Percentiles rank a stretch among this genome's conserved stretches.
Conservation (phyloP, 2,888 invertebrate species). For the Lithophane semibrunnea region DNA sequence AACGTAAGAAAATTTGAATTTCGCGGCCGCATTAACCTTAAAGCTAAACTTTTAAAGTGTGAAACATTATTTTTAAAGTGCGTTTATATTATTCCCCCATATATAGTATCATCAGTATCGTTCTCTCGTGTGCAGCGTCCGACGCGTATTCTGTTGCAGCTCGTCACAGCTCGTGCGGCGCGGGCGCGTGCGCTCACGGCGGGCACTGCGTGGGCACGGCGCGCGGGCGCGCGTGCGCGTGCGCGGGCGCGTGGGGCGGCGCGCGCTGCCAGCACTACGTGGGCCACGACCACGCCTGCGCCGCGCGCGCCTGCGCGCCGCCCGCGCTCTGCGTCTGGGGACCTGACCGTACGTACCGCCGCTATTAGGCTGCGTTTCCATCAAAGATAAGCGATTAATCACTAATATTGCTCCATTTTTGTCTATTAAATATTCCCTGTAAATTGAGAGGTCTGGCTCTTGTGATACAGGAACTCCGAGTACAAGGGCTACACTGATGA, state of each 20-base stretch:
- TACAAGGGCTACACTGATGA: no score
- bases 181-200: conserved; percentile 65
- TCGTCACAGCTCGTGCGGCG: conserved; percentile 24
- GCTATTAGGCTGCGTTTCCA: neutral
- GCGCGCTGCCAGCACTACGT: conserved; percentile 93
- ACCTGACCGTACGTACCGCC: conserved; percentile 70
- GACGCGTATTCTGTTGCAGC: conserved; percentile 18
- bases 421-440: no score
- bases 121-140: neutral
- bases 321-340: conserved; percentile 83
- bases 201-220: conserved; percentile 69
- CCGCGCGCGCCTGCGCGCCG: conserved; percentile 86
- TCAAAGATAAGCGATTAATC: neutral
- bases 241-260: conserved; percentile 95
- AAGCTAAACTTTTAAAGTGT: no score
- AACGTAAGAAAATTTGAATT: no score
- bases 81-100: no score
- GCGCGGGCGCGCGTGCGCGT: conserved; percentile 91
- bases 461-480: no score
- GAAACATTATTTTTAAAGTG: no score
- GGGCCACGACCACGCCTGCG: conserved; percentile 92
- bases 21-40: no score
- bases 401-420: neutral
- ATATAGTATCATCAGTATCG: neutral
- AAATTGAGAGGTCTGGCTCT: no score